phyloP scores from a whole-genome alignment of 1,140 invertebrate genomes.

The Pseudomyrmex cubaensis region DNA sequence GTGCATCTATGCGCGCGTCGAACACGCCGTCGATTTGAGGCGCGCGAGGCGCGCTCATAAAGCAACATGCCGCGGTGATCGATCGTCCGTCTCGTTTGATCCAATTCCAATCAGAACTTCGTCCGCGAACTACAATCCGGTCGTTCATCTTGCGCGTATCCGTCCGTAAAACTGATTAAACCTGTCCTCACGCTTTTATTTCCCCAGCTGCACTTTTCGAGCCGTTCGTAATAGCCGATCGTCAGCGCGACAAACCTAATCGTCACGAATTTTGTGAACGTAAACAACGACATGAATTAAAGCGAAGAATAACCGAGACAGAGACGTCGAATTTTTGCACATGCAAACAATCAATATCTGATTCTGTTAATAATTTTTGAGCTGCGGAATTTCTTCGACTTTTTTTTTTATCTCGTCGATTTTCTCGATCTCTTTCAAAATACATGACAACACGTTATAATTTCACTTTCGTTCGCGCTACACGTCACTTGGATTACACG shows the following conservation, averaged over 20 bases:
- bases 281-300: slow-evolving; percentile 6
- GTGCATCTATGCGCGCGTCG: slow-evolving; percentile 24
- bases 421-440: not conserved
- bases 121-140: slow-evolving; percentile 47
- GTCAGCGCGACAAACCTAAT: slow-evolving; percentile 7
- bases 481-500: slow-evolving; percentile 6
- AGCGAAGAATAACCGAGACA: too few species aligned
- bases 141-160: slow-evolving; percentile 69
- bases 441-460: slow-evolving; percentile 1
- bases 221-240: slow-evolving; percentile 31
- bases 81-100: slow-evolving; percentile 72
- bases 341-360: not conserved
- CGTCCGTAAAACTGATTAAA: slow-evolving; percentile 61
- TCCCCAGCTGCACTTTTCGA: slow-evolving; percentile 38
- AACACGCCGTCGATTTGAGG: not conserved
- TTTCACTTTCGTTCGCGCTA: slow-evolving; percentile 23
- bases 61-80: slow-evolving; percentile 52
- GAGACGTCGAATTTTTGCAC: not conserved
- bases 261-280: not conserved
- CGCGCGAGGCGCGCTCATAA: slow-evolving; percentile 23
- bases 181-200: slow-evolving; percentile 64
- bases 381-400: not conserved
- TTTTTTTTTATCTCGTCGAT: not conserved
- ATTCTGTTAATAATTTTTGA: too few species aligned
- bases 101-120: slow-evolving; percentile 73